Evolutionary conservation across 2,113 vertebrate genomes (phyloP), one percentile per base, ranked within the genome.

Genomic region (Monarcha castaneiventris): DNA sequence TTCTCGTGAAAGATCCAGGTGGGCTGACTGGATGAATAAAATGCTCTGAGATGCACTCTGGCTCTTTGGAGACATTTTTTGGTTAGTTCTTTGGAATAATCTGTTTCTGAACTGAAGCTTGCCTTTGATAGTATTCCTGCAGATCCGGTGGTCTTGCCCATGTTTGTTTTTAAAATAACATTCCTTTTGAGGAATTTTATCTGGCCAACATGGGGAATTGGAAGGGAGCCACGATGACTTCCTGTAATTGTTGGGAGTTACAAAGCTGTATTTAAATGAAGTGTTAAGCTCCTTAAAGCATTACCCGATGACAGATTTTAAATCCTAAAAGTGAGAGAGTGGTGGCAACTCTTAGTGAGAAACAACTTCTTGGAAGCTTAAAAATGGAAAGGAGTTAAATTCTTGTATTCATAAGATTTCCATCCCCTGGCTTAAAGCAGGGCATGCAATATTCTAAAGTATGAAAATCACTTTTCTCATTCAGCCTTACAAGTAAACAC

Each of bases 261-360:
- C 78, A 64, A 76, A 93, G 94, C 96, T 96, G 86, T 91, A 59
- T 97, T 96, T 96, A 95, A 97, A 96, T 95, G 93, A 92, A 94
- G 91, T 62, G 79, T 82, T 93, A 93, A 97, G 90, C 87, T 90
- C 22, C 90, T 97, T 96, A 77, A 63, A 90, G 74, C 72, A 76
- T 97, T 96, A 88, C 87, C 93, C 7, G 1, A 61, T 89, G 81
- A 59, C 64, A 76, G 76, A 76, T 39, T 94, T 88, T 4, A 54
- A 77, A 84, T 51, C 49, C 76, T 63, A 59, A 61, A 92, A 86
- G 51, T 55, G 54, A 55, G 55, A 87, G 87, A 63, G n/a, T 1
- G 18, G 83, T 71, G 85, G 89, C 91, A 32, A 46, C 30, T 67
- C 21, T 52, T 52, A 51, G 27, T 64, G 56, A 87, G 75, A 68